Evolutionary conservation across 2,797 vertebrate species (phyloP), one percentile per base, ranked within the genome.

Genomic region (Sternarchorhynchus goeldii): DNA sequence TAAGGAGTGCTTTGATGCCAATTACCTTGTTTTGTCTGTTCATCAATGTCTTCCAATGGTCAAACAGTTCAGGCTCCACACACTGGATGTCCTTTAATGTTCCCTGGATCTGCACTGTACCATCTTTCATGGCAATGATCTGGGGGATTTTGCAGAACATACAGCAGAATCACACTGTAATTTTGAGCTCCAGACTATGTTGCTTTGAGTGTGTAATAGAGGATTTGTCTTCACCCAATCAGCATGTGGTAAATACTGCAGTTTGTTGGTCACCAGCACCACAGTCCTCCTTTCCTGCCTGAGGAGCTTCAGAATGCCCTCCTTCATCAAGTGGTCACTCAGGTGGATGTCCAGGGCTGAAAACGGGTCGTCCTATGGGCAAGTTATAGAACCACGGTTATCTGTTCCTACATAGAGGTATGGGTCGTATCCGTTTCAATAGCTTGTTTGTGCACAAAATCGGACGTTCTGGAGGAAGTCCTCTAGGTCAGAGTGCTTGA

Each of bases 91-190:
- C 96, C 88, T 98, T 98, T 88, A 99, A 93, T 0, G 97, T 98
- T n/a, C 97, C 98, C 81, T 99, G 96, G 39, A 94, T 94, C 90
- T 98, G 98, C 87, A 98, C 96, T 18, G 94, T 96, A 8, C 98
- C 97, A 4, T 98, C 97, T 83, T 96, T 99, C 98, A 99, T 98
- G 0, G 97, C 95, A 34, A 99, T 98, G 80, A 99, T 99, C 98
- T 99, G 66, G 25, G 20, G 20, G 16, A 72, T 53, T 4, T 6
- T 32, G 18, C 10, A 64, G 17, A 25, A 62, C 39, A 45, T 41
- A 67, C 21, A 41, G 17, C 45, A 50, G 20, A 45, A 14, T 25
- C 2, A 20, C 41, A 45, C 6, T 45, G 10, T 10, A 50, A 50
- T 12, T 50, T 12, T 14, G 45, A 50, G 45, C 2, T 10, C 45